phyloP scores from a whole-genome alignment of 2,888 invertebrate species.

The Nomada ferruginata region DNA sequence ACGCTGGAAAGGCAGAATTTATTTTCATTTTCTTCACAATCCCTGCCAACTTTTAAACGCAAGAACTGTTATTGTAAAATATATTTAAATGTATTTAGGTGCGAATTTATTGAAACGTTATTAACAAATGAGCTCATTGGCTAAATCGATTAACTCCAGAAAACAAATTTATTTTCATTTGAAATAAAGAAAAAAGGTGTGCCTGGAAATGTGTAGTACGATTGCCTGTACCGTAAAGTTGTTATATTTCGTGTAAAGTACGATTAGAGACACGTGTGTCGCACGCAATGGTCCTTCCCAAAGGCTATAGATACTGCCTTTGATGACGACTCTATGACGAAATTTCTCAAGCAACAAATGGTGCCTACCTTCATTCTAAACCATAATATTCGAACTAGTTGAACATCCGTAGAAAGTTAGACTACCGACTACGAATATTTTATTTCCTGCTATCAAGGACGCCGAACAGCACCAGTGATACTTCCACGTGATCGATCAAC shows the following conservation, averaged over 20 bases:
- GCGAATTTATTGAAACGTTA: no score
- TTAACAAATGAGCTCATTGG: no score
- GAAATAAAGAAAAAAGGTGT: background rate
- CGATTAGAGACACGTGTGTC: slow-evolving; percentile 31
- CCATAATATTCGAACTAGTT: slow-evolving; percentile 39
- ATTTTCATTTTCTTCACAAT: no score
- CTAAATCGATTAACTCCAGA: no score
- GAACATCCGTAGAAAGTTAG: slow-evolving; percentile 63
- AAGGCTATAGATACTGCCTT: slow-evolving; percentile 33
- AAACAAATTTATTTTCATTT: no score
- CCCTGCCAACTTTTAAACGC: no score
- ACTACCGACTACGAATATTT: slow-evolving; percentile 70
- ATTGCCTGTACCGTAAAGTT: background rate
- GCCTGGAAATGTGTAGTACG: background rate
- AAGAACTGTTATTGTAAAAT: no score
- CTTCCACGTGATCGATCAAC: slow-evolving; percentile 71
- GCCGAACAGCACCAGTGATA: slow-evolving; percentile 63
- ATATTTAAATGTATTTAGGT: no score
- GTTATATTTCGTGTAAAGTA: slow-evolving; percentile 3
- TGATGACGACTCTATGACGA: slow-evolving; percentile 39
- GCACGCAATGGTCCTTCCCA: slow-evolving; percentile 21
- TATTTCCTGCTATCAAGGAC: slow-evolving; percentile 73
- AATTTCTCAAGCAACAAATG: slow-evolving; percentile 25
- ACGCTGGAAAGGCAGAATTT: no score
- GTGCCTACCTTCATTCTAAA: slow-evolving; percentile 12